These are phyloP conservation scores for Phortica okadai DNA, from an alignment of 2,888 invertebrate genomes.

Conservation along the genomic window DNA sequence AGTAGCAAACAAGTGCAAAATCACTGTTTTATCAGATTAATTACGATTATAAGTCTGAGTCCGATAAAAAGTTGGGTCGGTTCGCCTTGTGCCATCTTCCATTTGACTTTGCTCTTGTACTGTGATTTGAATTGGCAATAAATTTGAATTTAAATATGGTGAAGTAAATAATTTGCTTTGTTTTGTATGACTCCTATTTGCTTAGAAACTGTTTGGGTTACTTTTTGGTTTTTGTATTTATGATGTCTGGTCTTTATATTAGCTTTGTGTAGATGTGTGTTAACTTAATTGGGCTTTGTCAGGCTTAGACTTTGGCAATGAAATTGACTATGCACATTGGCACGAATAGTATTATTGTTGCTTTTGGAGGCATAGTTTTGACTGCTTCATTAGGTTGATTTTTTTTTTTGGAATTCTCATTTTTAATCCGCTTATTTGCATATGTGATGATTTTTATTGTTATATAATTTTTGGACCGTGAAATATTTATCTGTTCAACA, in stretches of 20 bases:
- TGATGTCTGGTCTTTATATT: neutral
- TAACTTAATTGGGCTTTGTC: slow-evolving; percentile 31
- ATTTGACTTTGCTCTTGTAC: slow-evolving; percentile 53
- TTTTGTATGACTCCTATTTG: slow-evolving; percentile 28
- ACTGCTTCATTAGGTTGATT: neutral
- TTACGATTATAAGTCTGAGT: slow-evolving; percentile 67
- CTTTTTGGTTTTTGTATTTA: slow-evolving; percentile 37
- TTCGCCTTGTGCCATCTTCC: slow-evolving; percentile 46
- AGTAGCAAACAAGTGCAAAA: slow-evolving; percentile 62
- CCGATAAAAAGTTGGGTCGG: slow-evolving; percentile 55
- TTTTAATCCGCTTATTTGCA: slow-evolving; percentile 64
- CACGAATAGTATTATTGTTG: too few species aligned
- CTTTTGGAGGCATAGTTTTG: neutral
- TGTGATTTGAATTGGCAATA: slow-evolving; percentile 60
- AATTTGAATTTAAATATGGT: slow-evolving; percentile 69
- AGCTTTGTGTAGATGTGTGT: neutral
- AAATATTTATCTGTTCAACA: too few species aligned
- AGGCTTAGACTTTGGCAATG: slow-evolving; percentile 25
- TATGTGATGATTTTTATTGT: slow-evolving; percentile 43
- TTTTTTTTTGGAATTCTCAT: slow-evolving; percentile 23
- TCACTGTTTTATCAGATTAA: slow-evolving; percentile 71
- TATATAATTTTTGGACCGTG: neutral
- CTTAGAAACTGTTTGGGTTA: neutral
- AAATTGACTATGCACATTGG: neutral
- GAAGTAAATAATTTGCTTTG: slow-evolving; percentile 53